Evolutionary conservation across 1,140 invertebrate species (phyloP).

Genomic region (Aphis craccivora): DNA sequence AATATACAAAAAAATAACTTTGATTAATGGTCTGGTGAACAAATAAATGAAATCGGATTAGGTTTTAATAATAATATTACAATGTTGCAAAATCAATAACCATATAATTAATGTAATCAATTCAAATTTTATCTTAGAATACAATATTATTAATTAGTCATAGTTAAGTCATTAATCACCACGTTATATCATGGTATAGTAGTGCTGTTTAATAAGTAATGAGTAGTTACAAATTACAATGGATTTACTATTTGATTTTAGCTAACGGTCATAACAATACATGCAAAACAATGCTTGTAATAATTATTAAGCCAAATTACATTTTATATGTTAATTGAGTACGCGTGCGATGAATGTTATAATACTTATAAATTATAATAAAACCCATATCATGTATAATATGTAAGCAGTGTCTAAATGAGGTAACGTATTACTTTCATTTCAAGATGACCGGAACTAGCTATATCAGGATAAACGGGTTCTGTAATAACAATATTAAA

Average conservation of each 20-base stretch:
- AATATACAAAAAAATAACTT: neutral
- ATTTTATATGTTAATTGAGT: neutral
- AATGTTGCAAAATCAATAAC: neutral
- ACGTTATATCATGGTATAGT: neutral
- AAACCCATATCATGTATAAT: neutral
- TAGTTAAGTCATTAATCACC: neutral
- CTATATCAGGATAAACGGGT: constrained; percentile 50
- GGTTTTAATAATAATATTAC: neutral
- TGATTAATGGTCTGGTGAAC: neutral
- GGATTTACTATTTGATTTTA: neutral
- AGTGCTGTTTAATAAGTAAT: neutral
- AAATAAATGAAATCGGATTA: neutral
- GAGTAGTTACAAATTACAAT: neutral
- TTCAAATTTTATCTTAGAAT: neutral
- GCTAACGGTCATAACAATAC: neutral
- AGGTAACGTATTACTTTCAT: constrained; percentile 56
- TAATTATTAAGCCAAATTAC: constrained; percentile 1
- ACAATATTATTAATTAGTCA: neutral
- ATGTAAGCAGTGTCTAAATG: constrained; percentile 27
- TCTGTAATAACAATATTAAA: constrained; percentile 45
- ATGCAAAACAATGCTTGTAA: neutral
- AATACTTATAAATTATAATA: neutral
- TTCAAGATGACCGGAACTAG: constrained; percentile 56
- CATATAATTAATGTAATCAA: neutral
- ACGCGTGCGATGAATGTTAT: constrained; percentile 9